Conservation (phyloP, 1,140 invertebrate genomes). For the Neotoxoptera formosana region DNA sequence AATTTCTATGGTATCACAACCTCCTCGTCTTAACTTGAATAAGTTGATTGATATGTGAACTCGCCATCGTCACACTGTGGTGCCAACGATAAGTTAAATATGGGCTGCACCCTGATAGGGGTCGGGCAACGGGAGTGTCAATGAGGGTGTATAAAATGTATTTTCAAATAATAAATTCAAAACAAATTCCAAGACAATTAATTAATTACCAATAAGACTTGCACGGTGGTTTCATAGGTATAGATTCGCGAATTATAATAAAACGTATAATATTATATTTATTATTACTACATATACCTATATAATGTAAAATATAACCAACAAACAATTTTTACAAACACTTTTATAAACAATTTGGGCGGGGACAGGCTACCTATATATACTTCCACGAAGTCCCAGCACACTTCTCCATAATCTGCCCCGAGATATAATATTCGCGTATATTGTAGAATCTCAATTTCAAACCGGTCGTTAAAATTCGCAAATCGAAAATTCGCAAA, state of each 20-base stretch:
- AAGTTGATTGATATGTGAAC: too few relatives aligned
- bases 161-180: neutral
- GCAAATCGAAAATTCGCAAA: neutral
- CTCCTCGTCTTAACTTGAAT: too few relatives aligned
- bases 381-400: too few relatives aligned
- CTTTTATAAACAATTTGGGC: too few relatives aligned
- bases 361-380: neutral
- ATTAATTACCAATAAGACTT: neutral
- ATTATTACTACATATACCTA: too few relatives aligned
- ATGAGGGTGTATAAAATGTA: neutral
- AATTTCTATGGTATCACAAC: too few relatives aligned
- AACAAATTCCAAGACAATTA: neutral
- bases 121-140: too few relatives aligned
- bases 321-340: neutral
- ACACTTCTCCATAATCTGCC: neutral
- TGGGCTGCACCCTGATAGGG: too few relatives aligned
- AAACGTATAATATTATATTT: neutral
- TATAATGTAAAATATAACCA: neutral
- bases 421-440: neutral
- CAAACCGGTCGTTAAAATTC: conserved; percentile 4
- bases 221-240: neutral
- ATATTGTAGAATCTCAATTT: neutral
- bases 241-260: neutral
- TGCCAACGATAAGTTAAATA: too few relatives aligned
- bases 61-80: too few relatives aligned